Evolutionary conservation across 2,113 vertebrate genomes (phyloP).

Genomic region (Eulacestoma nigropectus): DNA sequence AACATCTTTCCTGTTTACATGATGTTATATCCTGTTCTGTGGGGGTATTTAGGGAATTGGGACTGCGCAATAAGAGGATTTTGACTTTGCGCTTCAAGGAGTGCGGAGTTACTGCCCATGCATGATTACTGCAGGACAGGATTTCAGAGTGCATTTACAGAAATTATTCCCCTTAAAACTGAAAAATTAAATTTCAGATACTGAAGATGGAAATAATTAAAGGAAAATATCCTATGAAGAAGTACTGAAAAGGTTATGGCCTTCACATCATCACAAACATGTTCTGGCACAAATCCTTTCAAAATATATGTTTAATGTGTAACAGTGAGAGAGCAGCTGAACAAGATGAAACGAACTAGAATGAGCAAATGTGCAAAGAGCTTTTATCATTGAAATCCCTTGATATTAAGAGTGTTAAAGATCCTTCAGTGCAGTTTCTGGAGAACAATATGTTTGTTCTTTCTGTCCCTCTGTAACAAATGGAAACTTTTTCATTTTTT

Average conservation of each 20-base stretch:
- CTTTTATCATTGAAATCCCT: neutral
- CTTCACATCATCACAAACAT: slow-evolving; percentile 42
- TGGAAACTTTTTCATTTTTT: neutral
- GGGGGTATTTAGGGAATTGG: no score
- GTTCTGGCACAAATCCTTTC: slow-evolving; percentile 24
- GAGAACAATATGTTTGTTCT: neutral
- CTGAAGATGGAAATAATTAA: slow-evolving; percentile 2
- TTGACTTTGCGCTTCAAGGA: no score
- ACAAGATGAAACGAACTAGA: slow-evolving; percentile 46
- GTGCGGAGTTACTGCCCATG: no score
- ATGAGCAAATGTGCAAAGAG: neutral
- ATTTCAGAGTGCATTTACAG: neutral
- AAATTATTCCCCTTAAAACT: neutral
- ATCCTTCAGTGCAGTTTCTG: neutral
- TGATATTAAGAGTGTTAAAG: neutral
- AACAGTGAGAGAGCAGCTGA: slow-evolving; percentile 27
- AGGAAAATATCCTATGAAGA: neutral
- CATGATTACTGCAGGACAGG: no score
- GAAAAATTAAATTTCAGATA: neutral
- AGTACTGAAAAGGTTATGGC: slow-evolving; percentile 4
- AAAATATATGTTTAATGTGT: slow-evolving; percentile 31
- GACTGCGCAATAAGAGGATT: no score
- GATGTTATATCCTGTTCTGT: no score
- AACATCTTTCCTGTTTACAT: no score
- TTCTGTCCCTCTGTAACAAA: slow-evolving; percentile 8